Percentiles rank a stretch among this genome's conserved stretches.
These are phyloP conservation scores for Lagenorhynchus albirostris DNA, from an alignment of 2,113 vertebrate species.

Conservation along the genomic window DNA sequence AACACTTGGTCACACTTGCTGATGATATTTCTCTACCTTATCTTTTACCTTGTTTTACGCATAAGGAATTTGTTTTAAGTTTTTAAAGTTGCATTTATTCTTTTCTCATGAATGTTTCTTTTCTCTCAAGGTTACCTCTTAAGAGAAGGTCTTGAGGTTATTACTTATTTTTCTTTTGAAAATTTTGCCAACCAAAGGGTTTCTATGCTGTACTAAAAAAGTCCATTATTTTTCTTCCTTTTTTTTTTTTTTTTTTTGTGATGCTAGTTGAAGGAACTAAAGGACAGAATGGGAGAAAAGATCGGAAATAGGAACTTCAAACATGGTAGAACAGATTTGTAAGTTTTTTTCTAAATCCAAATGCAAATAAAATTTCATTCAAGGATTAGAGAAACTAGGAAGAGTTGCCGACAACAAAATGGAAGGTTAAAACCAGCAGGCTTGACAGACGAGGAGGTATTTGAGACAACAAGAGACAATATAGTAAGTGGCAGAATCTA, in stretches of 20 bases:
- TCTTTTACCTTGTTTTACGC: not conserved
- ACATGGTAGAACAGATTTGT: not conserved
- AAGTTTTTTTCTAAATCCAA: not conserved
- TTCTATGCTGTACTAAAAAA: not conserved
- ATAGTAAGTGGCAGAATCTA: not conserved
- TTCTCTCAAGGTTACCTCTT: not conserved
- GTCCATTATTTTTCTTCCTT: not conserved
- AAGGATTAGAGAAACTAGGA: conserved; percentile 24
- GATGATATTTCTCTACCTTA: not conserved
- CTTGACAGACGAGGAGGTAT: conserved; percentile 5
- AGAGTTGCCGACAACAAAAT: conserved; percentile 11
- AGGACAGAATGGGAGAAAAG: not conserved
- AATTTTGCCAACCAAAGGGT: not conserved
- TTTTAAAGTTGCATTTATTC: conserved; percentile 1
- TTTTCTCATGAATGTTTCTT: not conserved
- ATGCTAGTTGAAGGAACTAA: not conserved
- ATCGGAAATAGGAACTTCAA: not conserved
- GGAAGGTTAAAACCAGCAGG: conserved; percentile 32
- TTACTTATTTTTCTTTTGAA: conserved; percentile 22
- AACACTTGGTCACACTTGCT: not conserved
- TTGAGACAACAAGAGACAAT: not conserved
- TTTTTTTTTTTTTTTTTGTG: not conserved
- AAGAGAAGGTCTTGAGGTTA: not conserved
- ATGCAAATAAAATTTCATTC: conserved; percentile 10
- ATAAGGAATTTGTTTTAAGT: not conserved